Evolutionary conservation across 2,888 invertebrate species (phyloP).

Genomic region (Agonum fuliginosum): DNA sequence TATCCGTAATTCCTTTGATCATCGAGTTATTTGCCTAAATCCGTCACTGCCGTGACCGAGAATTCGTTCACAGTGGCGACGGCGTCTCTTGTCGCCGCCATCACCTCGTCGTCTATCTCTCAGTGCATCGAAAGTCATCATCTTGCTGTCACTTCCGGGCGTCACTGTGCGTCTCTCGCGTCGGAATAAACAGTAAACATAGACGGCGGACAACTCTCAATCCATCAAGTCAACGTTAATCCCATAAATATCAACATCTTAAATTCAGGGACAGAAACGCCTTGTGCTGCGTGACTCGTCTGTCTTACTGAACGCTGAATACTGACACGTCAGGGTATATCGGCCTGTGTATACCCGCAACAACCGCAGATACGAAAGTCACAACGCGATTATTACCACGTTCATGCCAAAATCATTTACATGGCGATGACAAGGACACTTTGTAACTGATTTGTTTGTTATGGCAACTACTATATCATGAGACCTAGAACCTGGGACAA

Average conservation of each 20-base stretch:
- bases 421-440: too few relatives aligned
- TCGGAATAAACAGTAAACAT: slow-evolving; percentile 50
- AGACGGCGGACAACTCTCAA: slow-evolving; percentile 52
- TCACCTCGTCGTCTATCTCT: slow-evolving; percentile 26
- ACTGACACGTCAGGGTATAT: background rate
- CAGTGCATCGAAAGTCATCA: slow-evolving; percentile 55
- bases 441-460: too few relatives aligned
- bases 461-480: too few relatives aligned
- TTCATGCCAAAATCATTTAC: background rate
- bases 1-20: too few relatives aligned
- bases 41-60: too few relatives aligned
- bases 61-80: too few relatives aligned
- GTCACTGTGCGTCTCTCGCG: background rate
- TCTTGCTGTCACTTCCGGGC: slow-evolving; percentile 53
- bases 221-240: slow-evolving; percentile 53
- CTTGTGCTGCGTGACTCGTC: too few relatives aligned
- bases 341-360: background rate
- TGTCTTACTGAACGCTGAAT: background rate
- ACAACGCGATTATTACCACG: slow-evolving; percentile 17
- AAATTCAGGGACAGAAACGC: slow-evolving; percentile 29
- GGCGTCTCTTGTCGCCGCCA: background rate
- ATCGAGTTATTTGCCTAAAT: too few relatives aligned
- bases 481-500: too few relatives aligned
- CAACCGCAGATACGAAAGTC: slow-evolving; percentile 18
- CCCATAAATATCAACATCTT: slow-evolving; percentile 57